Evolutionary conservation across 2,888 invertebrate genomes (phyloP).

Genomic region (Sicus ferrugineus): DNA sequence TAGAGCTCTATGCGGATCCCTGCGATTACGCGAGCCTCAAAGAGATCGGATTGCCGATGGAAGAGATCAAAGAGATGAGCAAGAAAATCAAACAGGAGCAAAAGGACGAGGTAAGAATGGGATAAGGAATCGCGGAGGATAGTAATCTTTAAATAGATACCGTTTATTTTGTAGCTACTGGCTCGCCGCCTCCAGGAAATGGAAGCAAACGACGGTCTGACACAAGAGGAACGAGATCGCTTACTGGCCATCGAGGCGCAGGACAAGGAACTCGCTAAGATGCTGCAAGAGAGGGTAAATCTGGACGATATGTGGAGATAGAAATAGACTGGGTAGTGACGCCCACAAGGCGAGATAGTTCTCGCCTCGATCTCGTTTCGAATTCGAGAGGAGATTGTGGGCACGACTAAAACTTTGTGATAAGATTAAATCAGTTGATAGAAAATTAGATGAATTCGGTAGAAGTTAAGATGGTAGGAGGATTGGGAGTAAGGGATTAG

Average conservation of each 20-base stretch:
- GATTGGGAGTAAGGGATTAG: no score
- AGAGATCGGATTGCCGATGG: slow-evolving; percentile 66
- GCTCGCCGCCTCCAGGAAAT: slow-evolving; percentile 80
- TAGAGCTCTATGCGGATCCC: slow-evolving; percentile 61
- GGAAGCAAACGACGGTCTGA: slow-evolving; percentile 71
- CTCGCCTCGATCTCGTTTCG: neutral
- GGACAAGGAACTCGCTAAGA: slow-evolving; percentile 78
- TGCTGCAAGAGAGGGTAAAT: slow-evolving; percentile 73
- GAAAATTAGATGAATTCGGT: no score
- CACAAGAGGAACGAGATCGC: slow-evolving; percentile 68
- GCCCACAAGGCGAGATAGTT: no score
- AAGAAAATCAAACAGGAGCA: slow-evolving; percentile 73
- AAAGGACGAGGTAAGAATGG: slow-evolving; percentile 71
- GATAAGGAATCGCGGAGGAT: neutral
- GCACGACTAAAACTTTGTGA: no score
- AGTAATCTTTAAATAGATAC: neutral
- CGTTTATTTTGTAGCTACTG: slow-evolving; percentile 68
- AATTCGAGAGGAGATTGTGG: neutral
- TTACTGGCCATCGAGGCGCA: slow-evolving; percentile 80
- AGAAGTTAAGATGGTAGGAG: no score
- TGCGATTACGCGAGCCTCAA: slow-evolving; percentile 59
- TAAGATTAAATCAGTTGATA: no score
- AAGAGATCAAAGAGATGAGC: slow-evolving; percentile 69
- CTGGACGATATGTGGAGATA: neutral
- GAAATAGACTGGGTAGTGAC: no score